These are phyloP conservation scores for Anseranas semipalmata DNA, from an alignment of 2,113 vertebrate genomes.

Conservation along the genomic window DNA sequence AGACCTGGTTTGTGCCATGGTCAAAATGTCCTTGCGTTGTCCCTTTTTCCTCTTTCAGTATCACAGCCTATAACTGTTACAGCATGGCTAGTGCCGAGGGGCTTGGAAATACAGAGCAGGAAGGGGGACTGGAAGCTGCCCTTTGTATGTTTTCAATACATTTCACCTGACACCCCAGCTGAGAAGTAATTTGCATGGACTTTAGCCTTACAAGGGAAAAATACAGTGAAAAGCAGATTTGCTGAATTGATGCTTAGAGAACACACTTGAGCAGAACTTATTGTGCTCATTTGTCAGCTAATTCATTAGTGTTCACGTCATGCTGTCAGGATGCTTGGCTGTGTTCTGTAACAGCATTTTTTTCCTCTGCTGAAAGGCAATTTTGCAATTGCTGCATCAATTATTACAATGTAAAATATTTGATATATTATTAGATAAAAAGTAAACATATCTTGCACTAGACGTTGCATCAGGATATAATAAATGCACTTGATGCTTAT, in stretches of 20 bases:
- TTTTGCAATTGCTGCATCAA: not conserved
- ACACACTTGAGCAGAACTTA: constrained; percentile 30
- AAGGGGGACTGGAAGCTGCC: not conserved
- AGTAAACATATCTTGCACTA: constrained; percentile 1
- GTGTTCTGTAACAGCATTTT: constrained; percentile 49
- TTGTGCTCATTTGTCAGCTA: constrained; percentile 32
- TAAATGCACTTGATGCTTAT: constrained; percentile 43
- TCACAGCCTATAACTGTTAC: not conserved
- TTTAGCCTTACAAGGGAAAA: not conserved
- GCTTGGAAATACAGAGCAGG: not conserved
- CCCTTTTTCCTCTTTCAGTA: not conserved
- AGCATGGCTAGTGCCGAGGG: not conserved
- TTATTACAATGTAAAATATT: constrained; percentile 40
- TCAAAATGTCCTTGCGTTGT: not conserved
- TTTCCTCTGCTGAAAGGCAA: not conserved
- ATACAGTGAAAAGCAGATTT: not conserved
- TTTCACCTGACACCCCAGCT: not conserved
- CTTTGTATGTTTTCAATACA: not conserved
- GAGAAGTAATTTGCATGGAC: not conserved
- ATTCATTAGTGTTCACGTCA: constrained; percentile 25
- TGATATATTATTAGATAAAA: constrained; percentile 41
- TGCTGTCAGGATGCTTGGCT: constrained; percentile 8
- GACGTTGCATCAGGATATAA: constrained; percentile 24
- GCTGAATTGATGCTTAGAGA: not conserved
- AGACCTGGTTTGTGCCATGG: not conserved